Base-by-base conservation (phyloP, 1,140 invertebrate genomes). In the Chironomus tepperi region DNA sequence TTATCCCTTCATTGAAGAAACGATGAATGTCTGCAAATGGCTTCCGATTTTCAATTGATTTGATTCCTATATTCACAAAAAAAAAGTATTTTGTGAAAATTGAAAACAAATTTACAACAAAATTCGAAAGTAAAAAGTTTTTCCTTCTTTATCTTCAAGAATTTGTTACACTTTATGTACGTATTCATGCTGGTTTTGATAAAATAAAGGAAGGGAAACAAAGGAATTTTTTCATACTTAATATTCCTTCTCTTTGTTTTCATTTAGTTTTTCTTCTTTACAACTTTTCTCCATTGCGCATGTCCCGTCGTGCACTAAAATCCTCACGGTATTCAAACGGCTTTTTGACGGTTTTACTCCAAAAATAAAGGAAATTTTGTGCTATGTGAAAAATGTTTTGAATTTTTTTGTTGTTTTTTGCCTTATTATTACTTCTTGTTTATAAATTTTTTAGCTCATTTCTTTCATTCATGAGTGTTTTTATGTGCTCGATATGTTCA, bases 61-160 rank as follows among this genome's bases (percentile, higher is more conserved):
- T 57, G 3, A 57, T n/a, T 15, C 47, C 12, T n/a, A 8, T 2
- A 12, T 15, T 57, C 47, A 3, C 12, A 34, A 57, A 8, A 12
- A 57, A n/a, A 15, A 47, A 57, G 47, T 34, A 34, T 2, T 34
- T 34, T 34, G 24, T n/a, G 47, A 57, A 57, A 57, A 57, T 57
- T 57, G 47, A 57, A 57, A n/a, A 57, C 47, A 57, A 57, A 57
- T 57, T 57, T 57, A 57, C 47, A n/a, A n/a, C n/a, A 57, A n/a
- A 34, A 2, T 34, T 5, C 24, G 5, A 34, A 34, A 34, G 10
- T 57, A n/a, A n/a, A 57, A 57, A 57, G 47, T 57, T n/a, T 15
- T 57, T 57, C 5, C 24, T 34, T 34, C 24, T 34, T 57, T 57
- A 57, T 5, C 47, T 57, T 15, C 24, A 34, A 2, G 24, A 34